Conservation (phyloP, 2,888 invertebrate genomes). For the Microctonus hyperodae region DNA sequence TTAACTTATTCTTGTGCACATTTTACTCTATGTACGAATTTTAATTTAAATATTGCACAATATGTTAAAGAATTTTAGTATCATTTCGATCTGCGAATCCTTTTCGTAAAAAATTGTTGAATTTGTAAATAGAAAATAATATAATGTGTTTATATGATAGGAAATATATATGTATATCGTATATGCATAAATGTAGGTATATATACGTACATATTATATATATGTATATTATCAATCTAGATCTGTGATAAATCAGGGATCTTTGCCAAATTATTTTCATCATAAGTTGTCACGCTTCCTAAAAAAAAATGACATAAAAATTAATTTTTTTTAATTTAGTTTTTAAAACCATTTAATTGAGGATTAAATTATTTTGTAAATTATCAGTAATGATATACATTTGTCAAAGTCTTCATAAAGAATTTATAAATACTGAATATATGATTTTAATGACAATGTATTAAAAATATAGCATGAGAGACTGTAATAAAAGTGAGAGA, state of each 20-base stretch:
- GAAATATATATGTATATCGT: slow-evolving; percentile 2
- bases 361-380: no score
- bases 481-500: slow-evolving; percentile 51
- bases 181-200: neutral
- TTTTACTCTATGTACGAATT: no score
- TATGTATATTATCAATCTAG: neutral
- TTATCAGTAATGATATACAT: no score
- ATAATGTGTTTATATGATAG: neutral
- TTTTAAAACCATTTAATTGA: no score
- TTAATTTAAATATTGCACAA: neutral
- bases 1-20: no score
- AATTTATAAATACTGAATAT: no score
- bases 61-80: neutral
- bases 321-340: no score
- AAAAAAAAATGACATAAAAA: neutral
- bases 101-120: neutral
- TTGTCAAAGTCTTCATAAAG: no score
- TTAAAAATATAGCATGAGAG: slow-evolving; percentile 38
- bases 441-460: slow-evolving; percentile 26
- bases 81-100: neutral
- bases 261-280: neutral
- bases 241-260: neutral
- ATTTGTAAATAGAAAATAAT: neutral
- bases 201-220: neutral
- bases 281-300: neutral